A percentile compares a stretch with the other conserved stretches of the same genome.
Evolutionary conservation across 1,140 invertebrate species (phyloP).

Genomic region (Ceratosolen fusciceps): DNA sequence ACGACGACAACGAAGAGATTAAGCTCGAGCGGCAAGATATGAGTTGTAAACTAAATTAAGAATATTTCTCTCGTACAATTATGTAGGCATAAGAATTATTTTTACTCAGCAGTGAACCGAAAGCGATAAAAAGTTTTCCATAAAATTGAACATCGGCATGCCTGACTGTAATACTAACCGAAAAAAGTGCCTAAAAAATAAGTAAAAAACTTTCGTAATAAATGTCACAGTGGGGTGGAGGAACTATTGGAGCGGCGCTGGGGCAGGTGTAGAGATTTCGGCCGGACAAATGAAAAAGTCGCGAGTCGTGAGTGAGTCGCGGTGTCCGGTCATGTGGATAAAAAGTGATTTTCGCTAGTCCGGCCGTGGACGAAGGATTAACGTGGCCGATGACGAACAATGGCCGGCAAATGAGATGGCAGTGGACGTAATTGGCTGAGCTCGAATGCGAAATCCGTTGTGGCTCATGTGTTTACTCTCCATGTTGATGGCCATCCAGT

Average conservation of each 20-base stretch:
- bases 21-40: no score
- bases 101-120: not conserved
- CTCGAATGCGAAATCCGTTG: not conserved
- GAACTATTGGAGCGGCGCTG: conserved; percentile 5
- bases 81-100: no score
- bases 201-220: conserved; percentile 20
- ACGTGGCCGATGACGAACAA: conserved; percentile 38
- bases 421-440: conserved; percentile 29
- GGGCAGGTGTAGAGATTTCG: conserved; percentile 22
- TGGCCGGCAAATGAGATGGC: conserved; percentile 44
- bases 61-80: no score
- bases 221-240: conserved; percentile 7
- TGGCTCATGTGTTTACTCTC: conserved; percentile 16
- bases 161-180: not conserved
- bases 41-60: no score
- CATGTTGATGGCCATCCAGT: conserved; percentile 11
- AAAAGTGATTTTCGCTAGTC: conserved; percentile 41
- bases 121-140: conserved; percentile 3
- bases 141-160: not conserved
- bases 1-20: no score
- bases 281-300: not conserved
- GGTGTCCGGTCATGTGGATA: not conserved
- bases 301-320: not conserved
- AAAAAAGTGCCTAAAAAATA: conserved; percentile 1
- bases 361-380: conserved; percentile 3